phyloP scores from a whole-genome alignment of 2,113 vertebrate genomes.

The Axis porcinus region DNA sequence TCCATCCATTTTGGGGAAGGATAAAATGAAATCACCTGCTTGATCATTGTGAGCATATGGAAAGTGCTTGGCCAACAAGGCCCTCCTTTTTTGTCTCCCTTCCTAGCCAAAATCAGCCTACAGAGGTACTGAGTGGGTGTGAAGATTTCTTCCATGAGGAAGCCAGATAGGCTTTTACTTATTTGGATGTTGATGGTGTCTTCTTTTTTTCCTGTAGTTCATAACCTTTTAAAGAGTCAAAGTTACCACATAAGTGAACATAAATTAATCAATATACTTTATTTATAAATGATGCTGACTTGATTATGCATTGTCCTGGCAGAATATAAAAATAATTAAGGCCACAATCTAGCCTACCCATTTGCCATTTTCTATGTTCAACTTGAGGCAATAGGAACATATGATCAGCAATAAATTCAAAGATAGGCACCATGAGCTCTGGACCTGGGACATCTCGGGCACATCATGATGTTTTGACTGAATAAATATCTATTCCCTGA shows the following conservation, averaged over 20 bases:
- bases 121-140: too few relatives aligned
- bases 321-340: background rate
- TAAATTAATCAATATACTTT: background rate
- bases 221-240: background rate
- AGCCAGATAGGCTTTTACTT: too few relatives aligned
- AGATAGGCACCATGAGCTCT: background rate
- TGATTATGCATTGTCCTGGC: background rate
- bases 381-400: background rate
- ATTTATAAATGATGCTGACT: background rate
- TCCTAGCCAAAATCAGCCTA: background rate
- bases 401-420: background rate
- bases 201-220: background rate
- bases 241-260: background rate
- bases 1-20: background rate
- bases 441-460: background rate
- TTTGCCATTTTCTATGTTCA: background rate
- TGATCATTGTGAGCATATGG: too few relatives aligned
- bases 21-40: background rate
- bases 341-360: too few relatives aligned
- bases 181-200: too few relatives aligned
- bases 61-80: accelerated
- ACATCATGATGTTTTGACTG: background rate
- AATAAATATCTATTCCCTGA: background rate
- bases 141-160: background rate
- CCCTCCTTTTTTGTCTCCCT: background rate